Evolutionary conservation across 35 echinoderm and acorn worm genomes (phyloP).

Genomic region (Ptychodera flava): DNA sequence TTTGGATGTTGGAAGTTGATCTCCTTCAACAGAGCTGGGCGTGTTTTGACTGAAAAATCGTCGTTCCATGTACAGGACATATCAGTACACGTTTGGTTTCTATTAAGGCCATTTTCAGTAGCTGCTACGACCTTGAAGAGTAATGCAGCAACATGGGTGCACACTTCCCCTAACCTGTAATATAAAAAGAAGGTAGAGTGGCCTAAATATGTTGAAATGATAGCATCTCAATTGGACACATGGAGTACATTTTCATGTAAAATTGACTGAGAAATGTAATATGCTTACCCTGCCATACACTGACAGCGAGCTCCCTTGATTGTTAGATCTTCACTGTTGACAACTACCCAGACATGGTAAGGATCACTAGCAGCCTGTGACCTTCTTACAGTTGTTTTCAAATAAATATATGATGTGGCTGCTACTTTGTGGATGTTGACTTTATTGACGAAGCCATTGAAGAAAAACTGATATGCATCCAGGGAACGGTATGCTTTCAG

Average conservation of each 20-base stretch:
- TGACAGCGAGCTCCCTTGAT: background rate
- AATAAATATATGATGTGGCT: background rate
- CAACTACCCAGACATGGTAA: background rate
- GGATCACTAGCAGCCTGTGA: background rate
- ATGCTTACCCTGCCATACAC: background rate
- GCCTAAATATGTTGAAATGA: background rate
- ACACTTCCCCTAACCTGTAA: background rate
- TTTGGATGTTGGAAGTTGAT: background rate
- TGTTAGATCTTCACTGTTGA: background rate
- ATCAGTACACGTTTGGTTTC: background rate
- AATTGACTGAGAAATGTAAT: background rate
- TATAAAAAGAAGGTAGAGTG: background rate
- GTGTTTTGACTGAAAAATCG: background rate
- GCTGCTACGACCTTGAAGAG: background rate
- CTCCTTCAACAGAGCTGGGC: background rate
- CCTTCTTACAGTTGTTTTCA: background rate
- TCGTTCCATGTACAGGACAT: background rate
- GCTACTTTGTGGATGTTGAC: background rate
- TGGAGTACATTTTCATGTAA: background rate
- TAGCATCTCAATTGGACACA: background rate
- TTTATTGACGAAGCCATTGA: background rate
- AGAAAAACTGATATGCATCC: background rate
- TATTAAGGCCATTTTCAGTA: background rate
- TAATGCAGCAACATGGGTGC: background rate
- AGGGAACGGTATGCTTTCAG: background rate